phyloP scores from a whole-genome alignment of 30 jellyfish, hydroid and myxozoan species.

The Aurelia sp. region DNA sequence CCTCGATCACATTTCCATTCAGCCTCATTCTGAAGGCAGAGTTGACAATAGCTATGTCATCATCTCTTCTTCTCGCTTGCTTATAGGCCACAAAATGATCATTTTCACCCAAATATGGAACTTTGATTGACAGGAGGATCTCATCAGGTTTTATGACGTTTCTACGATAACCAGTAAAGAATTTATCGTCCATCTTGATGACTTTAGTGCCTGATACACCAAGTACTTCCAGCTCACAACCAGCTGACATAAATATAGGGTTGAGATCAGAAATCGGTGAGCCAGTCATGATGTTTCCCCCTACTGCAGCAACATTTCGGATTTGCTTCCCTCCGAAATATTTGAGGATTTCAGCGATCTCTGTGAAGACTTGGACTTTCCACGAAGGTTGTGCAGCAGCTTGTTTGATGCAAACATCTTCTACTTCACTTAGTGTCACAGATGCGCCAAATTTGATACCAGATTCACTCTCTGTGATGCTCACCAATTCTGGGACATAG shows the following conservation, averaged over 20 bases:
- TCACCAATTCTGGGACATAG: conserved; percentile 17
- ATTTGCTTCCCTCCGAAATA: conserved; percentile 46
- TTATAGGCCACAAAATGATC: conserved; percentile 23
- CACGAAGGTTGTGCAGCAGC: conserved; percentile 24
- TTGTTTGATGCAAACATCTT: conserved; percentile 5
- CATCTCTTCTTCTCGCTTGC: conserved; percentile 47
- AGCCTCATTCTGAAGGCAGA: conserved; percentile 36
- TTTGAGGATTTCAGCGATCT: conserved; percentile 17
- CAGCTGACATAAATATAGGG: conserved; percentile 43
- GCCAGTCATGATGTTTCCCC: conserved; percentile 40
- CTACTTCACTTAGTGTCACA: conserved; percentile 32
- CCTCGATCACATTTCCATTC: conserved; percentile 18
- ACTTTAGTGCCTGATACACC: background rate
- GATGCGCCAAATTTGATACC: conserved; percentile 36
- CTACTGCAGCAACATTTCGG: conserved; percentile 44
- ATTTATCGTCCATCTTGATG: conserved; percentile 29
- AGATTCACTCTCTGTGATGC: conserved; percentile 1
- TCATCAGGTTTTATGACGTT: conserved; percentile 36
- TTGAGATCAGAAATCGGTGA: conserved; percentile 47
- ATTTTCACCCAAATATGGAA: conserved; percentile 33
- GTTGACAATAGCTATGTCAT: conserved; percentile 46
- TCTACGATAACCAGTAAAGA: conserved; percentile 35
- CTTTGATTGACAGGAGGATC: conserved; percentile 24
- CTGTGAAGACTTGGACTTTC: conserved; percentile 40
- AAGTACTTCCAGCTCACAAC: conserved; percentile 13